Evolutionary conservation across 2,888 invertebrate genomes (phyloP), one percentile per base, ranked within the genome.

Genomic region (Xestobium rufovillosum): DNA sequence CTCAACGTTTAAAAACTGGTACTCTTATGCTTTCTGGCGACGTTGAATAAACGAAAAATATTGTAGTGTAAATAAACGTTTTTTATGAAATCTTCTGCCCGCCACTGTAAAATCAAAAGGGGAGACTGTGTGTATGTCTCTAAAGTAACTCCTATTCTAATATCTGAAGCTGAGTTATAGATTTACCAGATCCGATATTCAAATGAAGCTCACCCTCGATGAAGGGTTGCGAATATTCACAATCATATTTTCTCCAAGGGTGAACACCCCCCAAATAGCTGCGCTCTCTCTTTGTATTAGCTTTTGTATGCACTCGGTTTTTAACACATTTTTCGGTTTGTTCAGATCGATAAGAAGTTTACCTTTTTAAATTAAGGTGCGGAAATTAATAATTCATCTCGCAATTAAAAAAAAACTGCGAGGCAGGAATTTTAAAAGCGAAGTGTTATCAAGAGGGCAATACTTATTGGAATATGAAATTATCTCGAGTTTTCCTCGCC

Each of bases 401-500:
- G 12, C n/a, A n/a, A n/a, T n/a, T n/a, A n/a, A n/a, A n/a, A n/a
- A n/a, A n/a, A n/a, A n/a, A n/a, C n/a, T n/a, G n/a, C n/a, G n/a
- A n/a, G n/a, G n/a, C n/a, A n/a, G n/a, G n/a, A n/a, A n/a, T n/a
- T n/a, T n/a, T n/a, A n/a, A n/a, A n/a, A n/a, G n/a, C n/a, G n/a
- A n/a, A n/a, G n/a, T n/a, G n/a, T n/a, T n/a, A n/a, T n/a, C n/a
- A n/a, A n/a, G n/a, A 52, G 46, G 47, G 49, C 46, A 52, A 52
- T 49, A 57, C 56, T 58, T 60, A 62, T 63, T 60, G 62, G 60
- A 62, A 61, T 61, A 58, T 49, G 52, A 54, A 61, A 63, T 63
- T 63, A 63, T 63, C 63, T 63, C 54, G 59, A 60, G 61, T 63
- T 63, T 63, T 63, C 63, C 62, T 61, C 59, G 52, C 61, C 63